A percentile compares a stretch with the other conserved stretches of the same genome.
phyloP scores from a whole-genome alignment of 2,888 invertebrate species.

The Pammene fasciana region DNA sequence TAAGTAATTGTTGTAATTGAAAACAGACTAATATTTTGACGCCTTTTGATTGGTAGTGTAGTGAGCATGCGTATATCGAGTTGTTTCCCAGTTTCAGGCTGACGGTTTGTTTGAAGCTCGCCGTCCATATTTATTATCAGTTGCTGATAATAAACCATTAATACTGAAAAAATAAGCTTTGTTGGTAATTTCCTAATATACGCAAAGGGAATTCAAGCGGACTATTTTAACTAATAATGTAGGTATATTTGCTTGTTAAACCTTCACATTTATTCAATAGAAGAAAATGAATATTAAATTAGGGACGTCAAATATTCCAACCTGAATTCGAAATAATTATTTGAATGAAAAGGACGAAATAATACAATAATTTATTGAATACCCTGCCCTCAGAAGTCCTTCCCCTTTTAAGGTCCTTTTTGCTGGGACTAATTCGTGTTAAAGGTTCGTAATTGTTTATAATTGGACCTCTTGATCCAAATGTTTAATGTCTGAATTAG shows the following conservation, averaged over 20 bases:
- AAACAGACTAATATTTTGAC: no score
- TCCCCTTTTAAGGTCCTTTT: neutral
- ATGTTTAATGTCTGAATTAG: neutral
- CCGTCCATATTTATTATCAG: no score
- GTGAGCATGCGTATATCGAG: no score
- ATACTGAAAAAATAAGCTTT: no score
- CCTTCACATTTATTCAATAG: slow-evolving; percentile 2
- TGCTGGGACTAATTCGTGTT: neutral
- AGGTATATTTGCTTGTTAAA: neutral
- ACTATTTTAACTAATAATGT: neutral
- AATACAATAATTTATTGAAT: slow-evolving; percentile 9
- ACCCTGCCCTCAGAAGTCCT: slow-evolving; percentile 6
- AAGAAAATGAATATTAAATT: slow-evolving; percentile 9
- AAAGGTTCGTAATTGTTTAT: neutral
- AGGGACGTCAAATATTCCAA: neutral
- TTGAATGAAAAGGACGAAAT: neutral
- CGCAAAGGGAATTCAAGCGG: no score
- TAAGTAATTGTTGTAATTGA: no score
- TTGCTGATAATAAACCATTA: no score
- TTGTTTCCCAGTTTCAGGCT: no score
- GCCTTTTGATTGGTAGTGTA: no score
- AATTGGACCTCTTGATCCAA: neutral
- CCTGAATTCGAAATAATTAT: slow-evolving; percentile 14
- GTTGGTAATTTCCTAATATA: neutral
- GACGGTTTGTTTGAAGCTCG: no score